Conservation (phyloP, 2,113 vertebrate genomes). For the Hystrix cristata region DNA sequence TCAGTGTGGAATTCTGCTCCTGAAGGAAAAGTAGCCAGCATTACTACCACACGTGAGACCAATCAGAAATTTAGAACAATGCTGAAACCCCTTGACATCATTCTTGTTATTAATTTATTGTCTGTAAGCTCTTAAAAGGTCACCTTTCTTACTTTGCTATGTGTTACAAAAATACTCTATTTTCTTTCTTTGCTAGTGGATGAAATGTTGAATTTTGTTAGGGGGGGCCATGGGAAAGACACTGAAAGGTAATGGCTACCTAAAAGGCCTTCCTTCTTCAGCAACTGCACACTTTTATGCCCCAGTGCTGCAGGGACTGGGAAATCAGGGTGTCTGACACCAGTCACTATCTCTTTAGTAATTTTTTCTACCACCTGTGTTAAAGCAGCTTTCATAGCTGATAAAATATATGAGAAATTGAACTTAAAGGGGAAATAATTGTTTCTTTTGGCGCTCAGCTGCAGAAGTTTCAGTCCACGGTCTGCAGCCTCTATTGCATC, state of each 20-base stretch:
- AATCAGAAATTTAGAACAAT: not conserved
- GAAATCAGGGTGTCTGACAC: not conserved
- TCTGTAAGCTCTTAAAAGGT: not conserved
- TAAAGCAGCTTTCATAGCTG: not conserved
- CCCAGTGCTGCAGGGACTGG: not conserved
- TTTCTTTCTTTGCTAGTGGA: not conserved
- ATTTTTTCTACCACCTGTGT: not conserved
- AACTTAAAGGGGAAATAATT: not conserved
- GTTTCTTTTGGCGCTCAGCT: not conserved
- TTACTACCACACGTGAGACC: not conserved
- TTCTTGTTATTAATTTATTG: not conserved
- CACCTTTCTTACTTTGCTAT: not conserved
- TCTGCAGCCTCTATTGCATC: not conserved
- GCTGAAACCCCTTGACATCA: not conserved
- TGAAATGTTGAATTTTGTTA: not conserved
- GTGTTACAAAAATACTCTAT: not conserved
- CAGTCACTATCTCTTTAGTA: not conserved
- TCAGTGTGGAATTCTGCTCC: not conserved
- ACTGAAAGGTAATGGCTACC: not conserved
- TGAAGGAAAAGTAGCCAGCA: not conserved
- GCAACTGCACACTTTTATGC: not conserved
- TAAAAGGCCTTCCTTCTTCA: not conserved
- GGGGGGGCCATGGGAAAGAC: not conserved
- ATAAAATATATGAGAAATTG: not conserved
- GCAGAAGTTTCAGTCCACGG: not conserved